A percentile compares a stretch with the other conserved stretches of the same genome.
Conservation (phyloP, 2,113 vertebrate genomes). For the Labeo catla region DNA sequence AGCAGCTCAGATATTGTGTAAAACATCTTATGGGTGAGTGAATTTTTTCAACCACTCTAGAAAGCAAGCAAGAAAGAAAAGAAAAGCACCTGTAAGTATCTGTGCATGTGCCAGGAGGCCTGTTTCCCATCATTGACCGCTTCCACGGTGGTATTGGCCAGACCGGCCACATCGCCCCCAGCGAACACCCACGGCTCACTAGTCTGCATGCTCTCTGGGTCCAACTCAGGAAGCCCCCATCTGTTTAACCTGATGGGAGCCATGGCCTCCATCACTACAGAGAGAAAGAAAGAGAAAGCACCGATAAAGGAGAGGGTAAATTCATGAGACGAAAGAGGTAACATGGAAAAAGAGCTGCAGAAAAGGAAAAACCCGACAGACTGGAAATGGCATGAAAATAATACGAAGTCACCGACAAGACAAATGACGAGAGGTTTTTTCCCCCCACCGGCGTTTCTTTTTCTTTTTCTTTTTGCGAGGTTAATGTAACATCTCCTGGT, state of each 20-base stretch:
- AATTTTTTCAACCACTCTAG: background rate
- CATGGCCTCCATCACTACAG: slow-evolving; percentile 88
- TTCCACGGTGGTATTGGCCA: slow-evolving; percentile 92
- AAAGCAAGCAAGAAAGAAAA: slow-evolving; percentile 1
- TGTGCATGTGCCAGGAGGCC: slow-evolving; percentile 89
- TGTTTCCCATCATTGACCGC: slow-evolving; percentile 95
- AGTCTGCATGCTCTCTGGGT: slow-evolving; percentile 91
- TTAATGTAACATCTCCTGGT: slow-evolving; percentile 72
- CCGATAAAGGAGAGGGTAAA: slow-evolving; percentile 10
- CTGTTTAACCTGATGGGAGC: slow-evolving; percentile 85
- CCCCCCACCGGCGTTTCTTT: slow-evolving; percentile 29
- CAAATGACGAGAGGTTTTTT: slow-evolving; percentile 63
- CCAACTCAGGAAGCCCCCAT: slow-evolving; percentile 89
- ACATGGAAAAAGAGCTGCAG: background rate
- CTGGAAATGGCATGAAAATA: slow-evolving; percentile 61
- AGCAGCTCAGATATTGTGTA: background rate
- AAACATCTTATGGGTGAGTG: background rate
- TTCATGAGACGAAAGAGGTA: background rate
- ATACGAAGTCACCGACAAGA: slow-evolving; percentile 67
- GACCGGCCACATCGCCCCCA: slow-evolving; percentile 87
- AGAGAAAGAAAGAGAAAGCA: slow-evolving; percentile 13
- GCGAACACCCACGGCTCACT: slow-evolving; percentile 92
- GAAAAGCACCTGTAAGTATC: slow-evolving; percentile 81
- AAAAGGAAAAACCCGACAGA: slow-evolving; percentile 56
- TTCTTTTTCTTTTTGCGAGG: slow-evolving; percentile 53